Base-by-base conservation (phyloP, 1,140 invertebrate genomes). In the Coelopa frigida region DNA sequence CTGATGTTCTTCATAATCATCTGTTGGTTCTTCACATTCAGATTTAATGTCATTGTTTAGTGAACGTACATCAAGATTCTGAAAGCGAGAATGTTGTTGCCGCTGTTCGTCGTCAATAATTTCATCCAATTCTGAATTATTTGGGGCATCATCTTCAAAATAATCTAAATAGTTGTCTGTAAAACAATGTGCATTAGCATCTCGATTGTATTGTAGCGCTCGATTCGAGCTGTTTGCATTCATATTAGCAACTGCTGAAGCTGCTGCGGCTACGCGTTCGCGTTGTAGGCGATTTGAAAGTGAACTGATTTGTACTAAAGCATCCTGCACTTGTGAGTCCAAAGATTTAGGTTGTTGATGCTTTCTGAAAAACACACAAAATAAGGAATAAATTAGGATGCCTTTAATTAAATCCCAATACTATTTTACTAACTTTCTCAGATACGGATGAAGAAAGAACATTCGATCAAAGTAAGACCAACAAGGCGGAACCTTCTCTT, bases 391-490 rank as follows among this genome's bases (percentile, higher is more conserved):
- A 45, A 36, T 5, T n/a, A 7, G 36, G 32, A 23, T 45, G 27
- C 38, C 38, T 37, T 45, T 36, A 45, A 32, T 35, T 45, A 37
- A 26, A 37, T 11, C 20, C 20, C 17, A 46, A 12, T 2, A 10
- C 14, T 10, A 29, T 10, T 10, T 10, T n/a, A 52, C 50, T 49
- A 41, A 52, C 50, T 67, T 68, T 4, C 64, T 56, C 12, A 68
- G 27, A 42, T 62, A 68, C 3, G 64, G 64, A 55, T 62, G 59
- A 23, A 68, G 35, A 17, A 68, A 68, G 45, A 62, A 64, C 64
- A 68, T 68, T 2, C 62, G 59, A 43, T 68, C 63, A 31, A 68
- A 68, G 33, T 67, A 68, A 4, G 64, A 57, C 64, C 64, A 68
- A 22, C 62, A 68, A 1, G 64, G 64, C 5, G 63, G 61, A 4